phyloP scores from a whole-genome alignment of 1,140 invertebrate genomes.

The Meloidogyne floridensis region DNA sequence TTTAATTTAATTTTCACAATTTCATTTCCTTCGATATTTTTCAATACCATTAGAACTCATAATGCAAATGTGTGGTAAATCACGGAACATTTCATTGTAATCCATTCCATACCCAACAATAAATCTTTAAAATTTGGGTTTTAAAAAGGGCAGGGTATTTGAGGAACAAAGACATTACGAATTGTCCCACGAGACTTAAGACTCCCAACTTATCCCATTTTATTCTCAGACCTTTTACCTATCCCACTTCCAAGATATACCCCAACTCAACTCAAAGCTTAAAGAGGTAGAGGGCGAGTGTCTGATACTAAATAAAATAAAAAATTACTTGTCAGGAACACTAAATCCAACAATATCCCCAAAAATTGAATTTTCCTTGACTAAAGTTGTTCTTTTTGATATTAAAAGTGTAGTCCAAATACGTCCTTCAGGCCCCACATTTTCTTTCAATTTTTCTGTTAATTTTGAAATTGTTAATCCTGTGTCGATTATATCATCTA shows the following conservation, averaged over 20 bases:
- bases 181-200: too few species aligned
- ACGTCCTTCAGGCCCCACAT: slow-evolving; percentile 66
- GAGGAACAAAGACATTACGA: too few species aligned
- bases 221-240: too few species aligned
- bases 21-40: slow-evolving; percentile 67
- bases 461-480: slow-evolving; percentile 72
- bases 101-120: slow-evolving; percentile 74
- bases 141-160: too few species aligned
- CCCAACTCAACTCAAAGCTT: too few species aligned
- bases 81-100: slow-evolving; percentile 74
- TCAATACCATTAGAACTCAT: slow-evolving; percentile 70
- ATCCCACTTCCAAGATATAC: too few species aligned
- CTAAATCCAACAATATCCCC: slow-evolving; percentile 71
- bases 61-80: slow-evolving; percentile 72
- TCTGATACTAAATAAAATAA: not conserved
- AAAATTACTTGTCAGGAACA: slow-evolving; percentile 70
- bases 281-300: too few species aligned
- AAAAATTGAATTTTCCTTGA: slow-evolving; percentile 36
- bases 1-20: slow-evolving; percentile 12
- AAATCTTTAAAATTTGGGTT: slow-evolving; percentile 64
- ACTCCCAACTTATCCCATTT: too few species aligned
- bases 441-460: slow-evolving; percentile 67
- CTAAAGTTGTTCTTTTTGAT: slow-evolving; percentile 56
- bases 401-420: slow-evolving; percentile 59
- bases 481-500: slow-evolving; percentile 75